These are phyloP conservation scores for Setipinna tenuifilis DNA, from an alignment of 2,797 vertebrate genomes.

Conservation along the genomic window DNA sequence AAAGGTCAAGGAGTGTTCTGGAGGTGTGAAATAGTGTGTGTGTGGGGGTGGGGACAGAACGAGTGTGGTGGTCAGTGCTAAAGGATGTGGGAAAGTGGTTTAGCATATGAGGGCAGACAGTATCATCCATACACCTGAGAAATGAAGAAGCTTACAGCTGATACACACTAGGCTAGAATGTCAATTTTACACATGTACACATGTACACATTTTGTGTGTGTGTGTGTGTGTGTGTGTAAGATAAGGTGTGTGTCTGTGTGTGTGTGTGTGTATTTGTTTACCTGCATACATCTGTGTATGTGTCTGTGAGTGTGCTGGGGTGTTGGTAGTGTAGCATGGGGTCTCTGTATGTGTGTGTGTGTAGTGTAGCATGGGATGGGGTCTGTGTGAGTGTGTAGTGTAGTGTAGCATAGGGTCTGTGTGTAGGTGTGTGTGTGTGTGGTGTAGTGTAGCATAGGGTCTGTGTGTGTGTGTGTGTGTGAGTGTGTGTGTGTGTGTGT, in stretches of 20 bases:
- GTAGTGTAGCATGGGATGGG: background rate
- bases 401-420: background rate
- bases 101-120: background rate
- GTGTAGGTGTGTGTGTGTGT: background rate
- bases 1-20: background rate
- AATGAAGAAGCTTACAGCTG: background rate
- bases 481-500: background rate
- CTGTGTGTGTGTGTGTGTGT: background rate
- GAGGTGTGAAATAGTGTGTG: background rate
- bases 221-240: background rate
- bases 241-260: background rate
- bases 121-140: background rate
- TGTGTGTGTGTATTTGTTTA: background rate
- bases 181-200: no score
- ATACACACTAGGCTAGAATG: no score
- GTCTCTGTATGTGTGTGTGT: background rate
- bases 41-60: background rate
- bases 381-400: background rate
- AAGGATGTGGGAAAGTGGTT: background rate
- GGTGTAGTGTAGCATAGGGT: no score
- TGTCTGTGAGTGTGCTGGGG: background rate
- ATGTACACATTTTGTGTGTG: background rate
- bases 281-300: background rate
- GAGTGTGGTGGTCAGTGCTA: background rate
- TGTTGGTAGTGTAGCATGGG: no score